Evolutionary conservation across 2,113 vertebrate genomes (phyloP).

Genomic region (Oreocharis arfaki): DNA sequence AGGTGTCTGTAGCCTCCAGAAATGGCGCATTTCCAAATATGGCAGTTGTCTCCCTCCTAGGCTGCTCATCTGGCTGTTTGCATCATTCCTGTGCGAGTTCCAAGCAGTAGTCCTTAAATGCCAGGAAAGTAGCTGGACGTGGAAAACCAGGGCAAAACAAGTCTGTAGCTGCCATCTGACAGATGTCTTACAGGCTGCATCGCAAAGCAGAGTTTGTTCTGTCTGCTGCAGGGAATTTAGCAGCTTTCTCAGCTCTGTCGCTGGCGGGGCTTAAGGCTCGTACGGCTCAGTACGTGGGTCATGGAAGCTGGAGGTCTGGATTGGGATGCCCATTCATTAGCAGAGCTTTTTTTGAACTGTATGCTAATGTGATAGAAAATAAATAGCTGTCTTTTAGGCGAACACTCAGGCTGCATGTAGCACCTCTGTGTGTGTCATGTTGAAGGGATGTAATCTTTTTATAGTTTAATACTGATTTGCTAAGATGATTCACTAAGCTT

Average conservation of each 20-base stretch:
- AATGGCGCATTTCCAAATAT: constrained; percentile 34
- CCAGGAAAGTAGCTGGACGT: constrained; percentile 40
- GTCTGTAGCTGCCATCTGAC: neutral
- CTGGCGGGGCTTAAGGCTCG: neutral
- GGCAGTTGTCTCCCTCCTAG: neutral
- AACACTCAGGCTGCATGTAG: neutral
- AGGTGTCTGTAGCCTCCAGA: constrained; percentile 19
- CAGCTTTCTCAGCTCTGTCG: neutral
- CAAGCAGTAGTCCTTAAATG: neutral
- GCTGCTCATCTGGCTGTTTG: neutral
- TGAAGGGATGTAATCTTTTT: neutral
- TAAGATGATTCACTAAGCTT: constrained; percentile 18
- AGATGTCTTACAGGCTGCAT: neutral
- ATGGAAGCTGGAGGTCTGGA: neutral
- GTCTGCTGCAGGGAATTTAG: neutral
- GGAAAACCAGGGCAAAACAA: neutral
- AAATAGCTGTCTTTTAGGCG: neutral
- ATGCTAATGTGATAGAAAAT: neutral
- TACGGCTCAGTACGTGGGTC: rapidly evolving
- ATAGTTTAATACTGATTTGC: neutral
- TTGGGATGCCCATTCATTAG: neutral
- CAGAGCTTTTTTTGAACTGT: neutral
- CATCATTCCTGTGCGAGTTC: neutral
- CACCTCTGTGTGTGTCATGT: rapidly evolving
- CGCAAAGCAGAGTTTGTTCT: neutral